Evolutionary conservation across 2,797 vertebrate genomes (phyloP).

Genomic region (Acropternis orthonyx): DNA sequence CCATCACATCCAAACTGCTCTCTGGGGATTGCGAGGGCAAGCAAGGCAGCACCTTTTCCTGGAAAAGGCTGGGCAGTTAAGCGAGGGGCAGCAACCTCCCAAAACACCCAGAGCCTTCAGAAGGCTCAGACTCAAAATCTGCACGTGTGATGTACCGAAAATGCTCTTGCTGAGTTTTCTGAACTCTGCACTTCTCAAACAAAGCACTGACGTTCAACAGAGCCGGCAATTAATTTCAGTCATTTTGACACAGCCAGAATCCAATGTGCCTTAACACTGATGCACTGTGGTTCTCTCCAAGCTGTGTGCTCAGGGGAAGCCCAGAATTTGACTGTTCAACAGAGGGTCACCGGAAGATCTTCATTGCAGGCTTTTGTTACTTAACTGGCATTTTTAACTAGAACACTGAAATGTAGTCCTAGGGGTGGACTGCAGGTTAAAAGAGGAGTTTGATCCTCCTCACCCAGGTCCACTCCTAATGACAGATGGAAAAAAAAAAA

Average conservation of each 20-base stretch:
- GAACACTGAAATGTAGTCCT: neutral
- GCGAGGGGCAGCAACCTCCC: neutral
- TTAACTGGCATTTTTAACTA: neutral
- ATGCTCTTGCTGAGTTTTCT: neutral
- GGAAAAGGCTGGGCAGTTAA: neutral
- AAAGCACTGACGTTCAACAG: neutral
- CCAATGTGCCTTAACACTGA: fast-evolving
- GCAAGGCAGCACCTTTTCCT: neutral
- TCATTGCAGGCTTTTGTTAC: neutral
- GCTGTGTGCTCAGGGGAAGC: neutral
- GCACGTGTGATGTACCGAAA: fast-evolving
- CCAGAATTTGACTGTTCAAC: neutral
- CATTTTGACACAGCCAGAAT: neutral
- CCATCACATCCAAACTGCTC: neutral
- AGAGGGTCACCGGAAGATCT: neutral
- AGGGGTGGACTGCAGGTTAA: neutral
- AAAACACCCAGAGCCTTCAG: neutral
- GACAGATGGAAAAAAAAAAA: neutral
- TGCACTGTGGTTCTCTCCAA: neutral
- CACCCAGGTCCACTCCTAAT: neutral
- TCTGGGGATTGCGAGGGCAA: neutral
- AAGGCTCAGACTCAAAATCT: neutral
- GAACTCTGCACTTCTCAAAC: neutral
- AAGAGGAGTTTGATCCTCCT: neutral
- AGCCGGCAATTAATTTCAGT: neutral